These are phyloP conservation scores for Mayetiola destructor DNA, from an alignment of 2,888 invertebrate genomes.

Conservation along the genomic window DNA sequence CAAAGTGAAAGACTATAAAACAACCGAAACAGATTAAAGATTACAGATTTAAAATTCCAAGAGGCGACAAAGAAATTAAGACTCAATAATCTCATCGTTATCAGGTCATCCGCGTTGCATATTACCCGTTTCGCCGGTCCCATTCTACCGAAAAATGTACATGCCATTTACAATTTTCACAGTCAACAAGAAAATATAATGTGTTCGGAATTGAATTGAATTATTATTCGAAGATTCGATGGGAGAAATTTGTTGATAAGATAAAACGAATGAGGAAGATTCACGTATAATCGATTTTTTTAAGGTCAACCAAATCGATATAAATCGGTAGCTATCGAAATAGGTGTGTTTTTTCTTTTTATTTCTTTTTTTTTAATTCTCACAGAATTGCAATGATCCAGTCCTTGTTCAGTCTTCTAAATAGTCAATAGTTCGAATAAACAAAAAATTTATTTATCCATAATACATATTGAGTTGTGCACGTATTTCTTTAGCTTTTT, in stretches of 20 bases:
- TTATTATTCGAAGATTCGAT: too few relatives aligned
- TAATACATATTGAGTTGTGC: background rate
- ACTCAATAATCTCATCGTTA: conserved; percentile 8
- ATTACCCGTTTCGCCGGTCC: too few relatives aligned
- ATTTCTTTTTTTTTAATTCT: background rate
- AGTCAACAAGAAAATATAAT: background rate
- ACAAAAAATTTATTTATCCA: background rate
- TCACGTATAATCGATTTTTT: conserved; percentile 10
- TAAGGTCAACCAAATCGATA: background rate
- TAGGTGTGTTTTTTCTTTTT: background rate
- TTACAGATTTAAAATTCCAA: background rate
- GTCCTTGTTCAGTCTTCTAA: too few relatives aligned
- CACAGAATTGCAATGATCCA: background rate
- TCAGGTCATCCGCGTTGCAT: conserved; percentile 11
- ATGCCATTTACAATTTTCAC: conserved; percentile 5
- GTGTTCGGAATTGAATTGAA: conserved; percentile 6
- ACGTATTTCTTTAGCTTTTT: too few relatives aligned
- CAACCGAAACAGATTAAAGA: background rate
- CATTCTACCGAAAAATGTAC: too few relatives aligned
- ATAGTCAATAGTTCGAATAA: too few relatives aligned
- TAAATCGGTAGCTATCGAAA: conserved; percentile 2
- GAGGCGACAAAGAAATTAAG: background rate
- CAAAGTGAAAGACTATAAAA: background rate
- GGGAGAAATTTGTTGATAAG: too few relatives aligned
- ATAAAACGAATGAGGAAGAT: background rate